phyloP scores from a whole-genome alignment of 2,113 vertebrate genomes.

The Cyanoderma ruficeps region DNA sequence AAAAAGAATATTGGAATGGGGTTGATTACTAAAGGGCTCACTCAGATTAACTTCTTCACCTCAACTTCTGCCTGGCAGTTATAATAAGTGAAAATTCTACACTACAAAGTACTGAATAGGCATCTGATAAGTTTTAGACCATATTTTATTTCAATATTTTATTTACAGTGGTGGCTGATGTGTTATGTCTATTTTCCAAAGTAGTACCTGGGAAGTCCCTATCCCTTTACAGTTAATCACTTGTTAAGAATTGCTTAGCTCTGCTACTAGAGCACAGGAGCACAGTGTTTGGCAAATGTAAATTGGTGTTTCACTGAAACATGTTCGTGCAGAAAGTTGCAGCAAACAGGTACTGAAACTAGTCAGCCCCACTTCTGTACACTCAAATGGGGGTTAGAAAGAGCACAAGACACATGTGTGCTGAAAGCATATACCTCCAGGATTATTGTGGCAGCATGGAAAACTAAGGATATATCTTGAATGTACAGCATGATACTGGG shows the following conservation, averaged over 20 bases:
- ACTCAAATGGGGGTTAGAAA: not conserved
- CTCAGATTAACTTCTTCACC: not conserved
- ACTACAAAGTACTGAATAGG: not conserved
- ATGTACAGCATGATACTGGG: too few species aligned
- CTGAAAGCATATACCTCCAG: not conserved
- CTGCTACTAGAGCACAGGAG: not conserved
- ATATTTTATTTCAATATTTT: not conserved
- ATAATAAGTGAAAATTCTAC: not conserved
- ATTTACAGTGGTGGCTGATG: not conserved
- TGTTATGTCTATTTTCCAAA: not conserved
- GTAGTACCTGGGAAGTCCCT: not conserved
- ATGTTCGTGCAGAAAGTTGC: not conserved
- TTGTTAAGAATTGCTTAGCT: not conserved
- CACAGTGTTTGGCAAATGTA: not conserved
- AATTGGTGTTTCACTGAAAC: not conserved
- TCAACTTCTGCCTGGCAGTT: not conserved
- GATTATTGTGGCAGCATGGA: not conserved
- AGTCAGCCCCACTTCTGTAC: not conserved
- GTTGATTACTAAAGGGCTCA: not conserved
- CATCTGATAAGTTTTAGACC: not conserved
- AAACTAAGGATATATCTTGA: not conserved
- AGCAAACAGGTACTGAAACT: not conserved
- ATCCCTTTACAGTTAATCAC: not conserved
- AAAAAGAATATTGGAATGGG: not conserved
- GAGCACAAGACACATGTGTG: not conserved